Conservation (phyloP, 2,797 vertebrate species). For the Glossophaga mutica region DNA sequence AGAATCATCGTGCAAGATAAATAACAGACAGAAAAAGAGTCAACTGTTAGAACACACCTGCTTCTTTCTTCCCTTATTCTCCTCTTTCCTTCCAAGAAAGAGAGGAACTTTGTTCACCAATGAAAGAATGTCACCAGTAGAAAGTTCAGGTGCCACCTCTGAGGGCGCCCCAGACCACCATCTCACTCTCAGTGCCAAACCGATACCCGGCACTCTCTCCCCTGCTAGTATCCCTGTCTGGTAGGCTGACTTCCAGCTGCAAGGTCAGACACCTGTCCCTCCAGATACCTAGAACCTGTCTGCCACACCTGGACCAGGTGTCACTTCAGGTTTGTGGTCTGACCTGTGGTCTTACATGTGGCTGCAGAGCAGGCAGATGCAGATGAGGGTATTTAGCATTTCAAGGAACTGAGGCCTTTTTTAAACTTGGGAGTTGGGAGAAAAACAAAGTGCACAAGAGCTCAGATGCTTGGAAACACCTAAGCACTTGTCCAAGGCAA, state of each 20-base stretch:
- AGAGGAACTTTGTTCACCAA: not conserved
- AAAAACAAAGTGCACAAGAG: not conserved
- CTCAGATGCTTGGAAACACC: not conserved
- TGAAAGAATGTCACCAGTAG: not conserved
- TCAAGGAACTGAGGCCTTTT: not conserved
- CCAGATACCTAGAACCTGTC: not conserved
- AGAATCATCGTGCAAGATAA: not conserved
- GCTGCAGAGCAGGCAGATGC: not conserved
- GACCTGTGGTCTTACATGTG: not conserved
- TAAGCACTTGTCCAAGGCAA: no score
- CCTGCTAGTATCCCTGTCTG: not conserved
- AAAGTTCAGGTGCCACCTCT: accelerated
- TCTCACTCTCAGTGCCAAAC: accelerated
- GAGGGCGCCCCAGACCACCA: not conserved
- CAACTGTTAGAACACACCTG: not conserved
- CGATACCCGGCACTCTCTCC: not conserved
- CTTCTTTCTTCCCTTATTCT: not conserved
- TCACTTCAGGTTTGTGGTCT: not conserved
- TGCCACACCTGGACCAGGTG: not conserved
- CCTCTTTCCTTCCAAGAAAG: not conserved
- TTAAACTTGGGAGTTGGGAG: not conserved
- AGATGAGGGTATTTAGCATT: not conserved
- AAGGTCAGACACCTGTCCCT: not conserved
- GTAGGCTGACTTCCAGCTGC: not conserved
- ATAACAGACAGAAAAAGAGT: not conserved